Evolutionary conservation across 1,140 invertebrate genomes (phyloP), one percentile per base, ranked within the genome.

Genomic region (Solenopsis fugax): DNA sequence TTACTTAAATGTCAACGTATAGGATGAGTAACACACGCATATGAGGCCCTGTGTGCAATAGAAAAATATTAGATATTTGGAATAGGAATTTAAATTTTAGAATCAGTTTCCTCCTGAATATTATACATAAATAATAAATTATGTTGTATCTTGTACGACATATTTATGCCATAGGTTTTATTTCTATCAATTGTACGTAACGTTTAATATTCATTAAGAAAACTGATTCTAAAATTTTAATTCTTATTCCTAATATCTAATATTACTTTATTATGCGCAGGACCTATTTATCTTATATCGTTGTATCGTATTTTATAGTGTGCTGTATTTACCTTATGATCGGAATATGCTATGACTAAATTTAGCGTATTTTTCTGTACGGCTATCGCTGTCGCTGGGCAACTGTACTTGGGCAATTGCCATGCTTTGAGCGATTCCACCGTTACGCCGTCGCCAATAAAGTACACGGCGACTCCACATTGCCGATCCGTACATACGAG

Each of bases 341-440:
- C 97, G 1, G 97, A 95, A 94, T 97, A 98, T 4, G 96, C 96
- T 10, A 97, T 94, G 34, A 97, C 95, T 7, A 98, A 92, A 87
- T 95, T 96, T 10, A 96, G 94, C 0, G 93, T 93, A 2, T 91
- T 87, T 24, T 96, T 94, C 86, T 97, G 96, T 10, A 98, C 94
- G 4, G 96, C 95, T 86, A 98, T 93, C 0, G 97, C 97, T 0
- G 97, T 97, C 0, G 96, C 96, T 45, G 96, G 93, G 69, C 96
- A 97, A 2, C 93, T 92, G 90, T 97, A 97, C n/a, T 95, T 96
- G 0, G 97, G 97, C 81, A 98, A 93, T 67, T 95, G 95, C 72
- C 96, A 94, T 95, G 95, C 91, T 95, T 95, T 73, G 93, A 96
- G 87, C 94, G 94, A 71, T 92, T 95, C 48, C 5, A 37, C 34